Evolutionary conservation across 2,113 vertebrate genomes (phyloP).

Genomic region (Ramphastos sulfuratus): DNA sequence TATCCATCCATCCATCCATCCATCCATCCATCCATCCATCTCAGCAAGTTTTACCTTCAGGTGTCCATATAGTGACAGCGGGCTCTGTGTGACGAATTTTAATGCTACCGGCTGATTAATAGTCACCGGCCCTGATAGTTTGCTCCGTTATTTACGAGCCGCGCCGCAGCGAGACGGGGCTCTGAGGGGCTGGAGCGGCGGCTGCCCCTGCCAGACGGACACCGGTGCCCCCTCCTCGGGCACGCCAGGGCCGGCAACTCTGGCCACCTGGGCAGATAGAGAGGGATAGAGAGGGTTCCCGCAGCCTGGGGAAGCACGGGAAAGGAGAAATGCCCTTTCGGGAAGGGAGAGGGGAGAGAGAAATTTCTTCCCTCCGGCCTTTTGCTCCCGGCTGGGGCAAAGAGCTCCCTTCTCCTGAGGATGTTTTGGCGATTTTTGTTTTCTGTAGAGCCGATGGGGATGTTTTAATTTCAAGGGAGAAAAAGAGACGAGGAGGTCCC

Average conservation of each 20-base stretch:
- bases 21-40: background rate
- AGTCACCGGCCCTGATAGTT: conserved; percentile 19
- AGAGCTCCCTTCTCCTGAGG: background rate
- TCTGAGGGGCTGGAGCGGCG: background rate
- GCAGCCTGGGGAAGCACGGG: background rate
- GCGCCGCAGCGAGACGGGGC: background rate
- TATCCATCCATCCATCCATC: background rate
- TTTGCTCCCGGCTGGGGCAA: background rate
- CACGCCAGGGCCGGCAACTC: background rate
- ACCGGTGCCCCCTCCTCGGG: background rate
- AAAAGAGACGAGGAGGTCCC: background rate
- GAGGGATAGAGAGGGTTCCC: background rate
- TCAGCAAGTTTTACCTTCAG: background rate
- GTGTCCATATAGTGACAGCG: background rate
- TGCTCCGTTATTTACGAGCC: conserved; percentile 38
- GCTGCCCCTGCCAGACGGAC: background rate
- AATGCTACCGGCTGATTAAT: conserved; percentile 33
- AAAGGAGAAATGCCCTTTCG: background rate
- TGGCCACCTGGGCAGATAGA: background rate
- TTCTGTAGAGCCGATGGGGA: too few relatives aligned
- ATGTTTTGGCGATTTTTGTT: background rate
- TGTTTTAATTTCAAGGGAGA: background rate
- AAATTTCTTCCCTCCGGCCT: background rate
- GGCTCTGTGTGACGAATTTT: conserved; percentile 25
- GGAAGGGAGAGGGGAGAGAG: background rate